Evolutionary conservation across 2,797 vertebrate genomes (phyloP).

Genomic region (Parambassis ranga): DNA sequence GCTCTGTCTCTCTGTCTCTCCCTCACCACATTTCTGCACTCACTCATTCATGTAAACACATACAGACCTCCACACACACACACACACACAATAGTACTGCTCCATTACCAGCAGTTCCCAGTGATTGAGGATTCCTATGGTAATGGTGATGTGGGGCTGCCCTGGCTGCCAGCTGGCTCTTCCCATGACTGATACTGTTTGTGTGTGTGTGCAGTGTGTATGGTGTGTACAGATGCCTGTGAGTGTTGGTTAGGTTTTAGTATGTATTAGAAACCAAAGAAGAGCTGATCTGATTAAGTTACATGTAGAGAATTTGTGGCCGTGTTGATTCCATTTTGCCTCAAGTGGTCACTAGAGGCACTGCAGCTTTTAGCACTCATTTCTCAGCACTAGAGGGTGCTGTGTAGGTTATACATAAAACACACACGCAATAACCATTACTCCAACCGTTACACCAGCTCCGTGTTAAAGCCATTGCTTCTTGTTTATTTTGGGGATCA

Average conservation of each 20-base stretch:
- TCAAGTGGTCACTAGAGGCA: too few relatives aligned
- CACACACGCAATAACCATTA: too few relatives aligned
- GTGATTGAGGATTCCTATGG: slow-evolving; percentile 57
- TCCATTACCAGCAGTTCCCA: slow-evolving; percentile 34
- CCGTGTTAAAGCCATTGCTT: too few relatives aligned
- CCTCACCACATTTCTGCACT: slow-evolving; percentile 11
- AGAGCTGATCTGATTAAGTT: slow-evolving; percentile 68
- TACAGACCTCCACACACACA: neutral
- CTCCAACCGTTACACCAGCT: too few relatives aligned
- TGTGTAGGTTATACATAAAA: too few relatives aligned
- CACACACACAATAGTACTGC: neutral
- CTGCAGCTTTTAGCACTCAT: too few relatives aligned
- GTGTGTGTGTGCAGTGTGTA: neutral
- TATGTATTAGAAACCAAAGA: slow-evolving; percentile 49
- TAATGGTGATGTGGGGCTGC: slow-evolving; percentile 56
- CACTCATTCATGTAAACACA: slow-evolving; percentile 40
- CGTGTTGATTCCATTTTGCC: too few relatives aligned
- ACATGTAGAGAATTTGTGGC: slow-evolving; percentile 18
- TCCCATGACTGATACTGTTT: slow-evolving; percentile 51
- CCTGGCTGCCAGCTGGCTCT: slow-evolving; percentile 59
- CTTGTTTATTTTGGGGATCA: too few relatives aligned
- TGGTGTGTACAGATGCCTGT: neutral
- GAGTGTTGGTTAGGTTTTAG: neutral
- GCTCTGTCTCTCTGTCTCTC: neutral
- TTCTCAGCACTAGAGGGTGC: too few relatives aligned